These are phyloP conservation scores for Myanophis thanlyinensis DNA, from an alignment of 2,113 vertebrate genomes.

Conservation along the genomic window DNA sequence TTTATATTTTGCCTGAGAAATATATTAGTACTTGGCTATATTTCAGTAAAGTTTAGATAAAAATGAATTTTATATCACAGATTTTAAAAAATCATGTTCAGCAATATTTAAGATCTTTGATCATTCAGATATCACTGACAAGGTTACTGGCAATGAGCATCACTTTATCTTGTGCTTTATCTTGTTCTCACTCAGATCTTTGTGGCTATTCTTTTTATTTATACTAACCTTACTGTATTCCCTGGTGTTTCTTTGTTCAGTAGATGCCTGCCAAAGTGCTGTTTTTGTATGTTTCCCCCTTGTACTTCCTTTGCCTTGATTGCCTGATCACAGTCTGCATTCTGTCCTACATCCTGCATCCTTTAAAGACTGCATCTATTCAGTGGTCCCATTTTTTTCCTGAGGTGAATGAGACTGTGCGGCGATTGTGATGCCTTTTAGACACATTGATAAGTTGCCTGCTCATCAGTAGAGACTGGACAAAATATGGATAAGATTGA, in stretches of 20 bases:
- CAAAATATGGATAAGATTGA: neutral
- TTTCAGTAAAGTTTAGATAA: neutral
- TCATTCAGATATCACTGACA: neutral
- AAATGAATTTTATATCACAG: neutral
- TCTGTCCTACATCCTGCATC: too few relatives aligned
- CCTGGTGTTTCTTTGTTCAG: neutral
- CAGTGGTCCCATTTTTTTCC: neutral
- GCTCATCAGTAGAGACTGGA: neutral
- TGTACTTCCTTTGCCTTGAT: neutral
- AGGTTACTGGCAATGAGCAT: neutral
- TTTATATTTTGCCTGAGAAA: neutral
- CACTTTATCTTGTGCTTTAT: neutral
- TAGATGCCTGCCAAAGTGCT: neutral
- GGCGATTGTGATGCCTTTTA: neutral
- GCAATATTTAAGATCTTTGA: neutral
- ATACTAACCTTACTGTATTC: neutral
- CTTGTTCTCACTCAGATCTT: neutral
- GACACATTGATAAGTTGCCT: neutral
- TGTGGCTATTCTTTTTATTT: neutral
- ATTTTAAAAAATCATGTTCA: neutral
- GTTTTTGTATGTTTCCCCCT: neutral
- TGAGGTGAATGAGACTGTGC: neutral
- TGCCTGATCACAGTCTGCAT: neutral
- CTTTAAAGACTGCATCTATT: neutral
- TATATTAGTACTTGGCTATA: neutral